These are phyloP conservation scores for Neoascia interrupta DNA, from an alignment of 2,888 invertebrate species.

Conservation along the genomic window DNA sequence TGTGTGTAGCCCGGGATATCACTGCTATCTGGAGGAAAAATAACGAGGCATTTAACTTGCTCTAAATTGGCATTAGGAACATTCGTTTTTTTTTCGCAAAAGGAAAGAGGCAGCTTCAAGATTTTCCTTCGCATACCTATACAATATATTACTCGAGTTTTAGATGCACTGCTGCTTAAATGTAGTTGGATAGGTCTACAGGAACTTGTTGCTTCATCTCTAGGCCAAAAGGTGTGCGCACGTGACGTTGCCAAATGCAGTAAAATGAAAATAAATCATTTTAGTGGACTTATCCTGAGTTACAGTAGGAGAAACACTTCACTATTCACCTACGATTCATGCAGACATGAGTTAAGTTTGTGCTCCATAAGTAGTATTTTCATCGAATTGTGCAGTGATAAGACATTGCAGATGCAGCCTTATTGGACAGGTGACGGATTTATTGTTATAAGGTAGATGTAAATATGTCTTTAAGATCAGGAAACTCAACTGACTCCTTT, in stretches of 20 bases:
- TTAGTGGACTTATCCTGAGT: constrained; percentile 28
- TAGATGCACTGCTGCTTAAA: not conserved
- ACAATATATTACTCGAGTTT: constrained; percentile 17
- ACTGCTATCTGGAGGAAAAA: constrained; percentile 6
- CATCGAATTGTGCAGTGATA: no score
- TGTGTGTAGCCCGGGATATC: not conserved
- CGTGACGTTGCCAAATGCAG: constrained; percentile 35
- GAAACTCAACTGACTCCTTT: no score
- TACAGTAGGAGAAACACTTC: no score
- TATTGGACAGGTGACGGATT: no score
- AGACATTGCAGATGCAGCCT: no score
- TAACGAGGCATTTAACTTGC: constrained; percentile 56
- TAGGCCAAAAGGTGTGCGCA: constrained; percentile 10
- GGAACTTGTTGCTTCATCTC: constrained; percentile 54
- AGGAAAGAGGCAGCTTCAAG: not conserved
- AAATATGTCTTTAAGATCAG: no score
- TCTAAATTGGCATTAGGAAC: constrained; percentile 61
- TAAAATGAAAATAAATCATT: constrained; percentile 53
- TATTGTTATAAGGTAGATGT: no score
- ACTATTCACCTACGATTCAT: no score
- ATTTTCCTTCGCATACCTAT: constrained; percentile 24
- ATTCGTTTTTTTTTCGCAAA: constrained; percentile 2
- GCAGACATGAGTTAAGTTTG: no score
- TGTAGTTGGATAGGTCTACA: constrained; percentile 20
- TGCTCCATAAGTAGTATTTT: no score